phyloP scores from a whole-genome alignment of 2,113 vertebrate genomes.

The Nettapus auritus region DNA sequence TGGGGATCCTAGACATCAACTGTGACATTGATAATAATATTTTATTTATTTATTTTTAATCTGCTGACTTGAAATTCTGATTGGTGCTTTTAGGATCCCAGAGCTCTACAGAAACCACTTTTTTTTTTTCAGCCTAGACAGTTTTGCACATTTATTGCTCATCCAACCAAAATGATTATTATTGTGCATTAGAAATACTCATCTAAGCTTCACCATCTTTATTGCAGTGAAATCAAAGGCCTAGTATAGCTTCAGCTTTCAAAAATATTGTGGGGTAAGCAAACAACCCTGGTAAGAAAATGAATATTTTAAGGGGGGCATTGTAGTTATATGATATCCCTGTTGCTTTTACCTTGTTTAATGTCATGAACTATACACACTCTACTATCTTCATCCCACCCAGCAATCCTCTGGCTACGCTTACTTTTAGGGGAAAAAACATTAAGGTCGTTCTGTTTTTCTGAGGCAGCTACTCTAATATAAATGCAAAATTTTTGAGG shows the following conservation, averaged over 20 bases:
- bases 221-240: background rate
- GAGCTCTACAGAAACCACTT: background rate
- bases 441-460: conserved; percentile 38
- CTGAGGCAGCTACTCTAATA: background rate
- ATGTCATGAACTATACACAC: background rate
- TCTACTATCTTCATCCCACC: background rate
- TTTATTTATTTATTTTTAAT: background rate
- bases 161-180: background rate
- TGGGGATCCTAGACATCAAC: background rate
- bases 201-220: background rate
- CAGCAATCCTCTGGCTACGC: background rate
- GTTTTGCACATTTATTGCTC: background rate
- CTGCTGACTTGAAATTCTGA: background rate
- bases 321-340: background rate
- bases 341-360: background rate
- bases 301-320: background rate
- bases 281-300: background rate
- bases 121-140: background rate
- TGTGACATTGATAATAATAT: background rate
- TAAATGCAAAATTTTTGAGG: background rate
- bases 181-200: background rate
- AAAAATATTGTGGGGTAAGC: background rate
- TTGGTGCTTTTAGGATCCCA: background rate
- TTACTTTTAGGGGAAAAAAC: background rate
- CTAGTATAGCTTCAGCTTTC: background rate